phyloP scores from a whole-genome alignment of 1,140 invertebrate species.

The Halotydeus destructor region DNA sequence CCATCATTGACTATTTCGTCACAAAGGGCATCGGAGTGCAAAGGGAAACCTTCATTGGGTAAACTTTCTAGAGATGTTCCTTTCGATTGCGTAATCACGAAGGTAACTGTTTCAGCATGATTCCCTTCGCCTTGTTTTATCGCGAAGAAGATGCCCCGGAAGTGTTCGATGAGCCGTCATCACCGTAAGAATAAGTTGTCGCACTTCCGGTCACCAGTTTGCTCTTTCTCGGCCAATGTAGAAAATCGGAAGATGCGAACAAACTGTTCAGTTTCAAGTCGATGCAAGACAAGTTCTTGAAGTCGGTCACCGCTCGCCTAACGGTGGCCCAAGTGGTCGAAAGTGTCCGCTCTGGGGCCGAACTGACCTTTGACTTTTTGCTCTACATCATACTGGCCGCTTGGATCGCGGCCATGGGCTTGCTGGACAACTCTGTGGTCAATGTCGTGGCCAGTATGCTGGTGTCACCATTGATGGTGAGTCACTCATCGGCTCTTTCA shows the following conservation, averaged over 20 bases:
- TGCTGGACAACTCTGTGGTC: slow-evolving; percentile 34
- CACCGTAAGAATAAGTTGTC: too few relatives aligned
- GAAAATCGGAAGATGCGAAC: too few relatives aligned
- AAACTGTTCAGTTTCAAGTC: slow-evolving; percentile 17
- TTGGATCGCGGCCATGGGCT: slow-evolving; percentile 40
- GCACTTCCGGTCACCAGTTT: too few relatives aligned
- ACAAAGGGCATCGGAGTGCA: slow-evolving; percentile 3
- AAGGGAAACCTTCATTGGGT: slow-evolving; percentile 8
- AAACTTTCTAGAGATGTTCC: too few relatives aligned
- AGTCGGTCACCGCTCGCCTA: slow-evolving; percentile 39
- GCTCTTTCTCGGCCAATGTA: too few relatives aligned
- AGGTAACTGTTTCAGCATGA: slow-evolving; percentile 2
- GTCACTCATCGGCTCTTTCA: too few relatives aligned
- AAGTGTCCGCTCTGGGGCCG: slow-evolving; percentile 47
- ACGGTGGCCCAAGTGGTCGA: slow-evolving; percentile 60
- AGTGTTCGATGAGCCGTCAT: too few relatives aligned
- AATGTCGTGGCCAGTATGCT: slow-evolving; percentile 60
- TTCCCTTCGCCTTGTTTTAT: slow-evolving; percentile 11
- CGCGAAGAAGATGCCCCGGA: slow-evolving; percentile 13
- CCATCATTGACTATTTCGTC: slow-evolving; percentile 11
- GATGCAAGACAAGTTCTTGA: slow-evolving; percentile 23
- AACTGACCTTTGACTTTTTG: slow-evolving; percentile 59
- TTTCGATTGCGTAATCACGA: too few relatives aligned
- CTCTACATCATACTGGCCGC: not conserved
- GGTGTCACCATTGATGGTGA: slow-evolving; percentile 61